Evolutionary conservation across 2,797 vertebrate species (phyloP).

Genomic region (Sus cebifrons): DNA sequence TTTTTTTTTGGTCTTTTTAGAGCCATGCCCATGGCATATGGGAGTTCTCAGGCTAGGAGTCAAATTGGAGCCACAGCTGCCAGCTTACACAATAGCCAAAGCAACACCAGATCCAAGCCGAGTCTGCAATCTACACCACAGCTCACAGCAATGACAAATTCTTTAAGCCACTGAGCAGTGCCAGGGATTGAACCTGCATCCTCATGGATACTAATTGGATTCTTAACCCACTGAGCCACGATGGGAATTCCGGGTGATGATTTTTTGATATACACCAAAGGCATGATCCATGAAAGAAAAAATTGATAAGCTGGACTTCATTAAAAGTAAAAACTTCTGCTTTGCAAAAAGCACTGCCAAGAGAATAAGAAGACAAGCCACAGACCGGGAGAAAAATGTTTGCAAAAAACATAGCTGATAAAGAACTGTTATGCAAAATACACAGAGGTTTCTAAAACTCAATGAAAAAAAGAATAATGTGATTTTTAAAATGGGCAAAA

Average conservation of each 20-base stretch:
- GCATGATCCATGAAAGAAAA: not conserved
- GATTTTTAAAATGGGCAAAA: not conserved
- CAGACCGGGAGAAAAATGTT: not conserved
- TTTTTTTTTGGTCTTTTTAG: too few species aligned
- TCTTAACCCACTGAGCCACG: too few species aligned
- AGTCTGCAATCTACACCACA: too few species aligned
- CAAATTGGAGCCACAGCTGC: too few species aligned
- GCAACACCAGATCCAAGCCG: too few species aligned
- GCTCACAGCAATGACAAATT: too few species aligned
- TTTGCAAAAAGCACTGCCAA: not conserved
- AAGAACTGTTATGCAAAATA: not conserved
- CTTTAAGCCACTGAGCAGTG: too few species aligned
- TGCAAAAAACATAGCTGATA: not conserved
- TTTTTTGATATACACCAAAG: not conserved
- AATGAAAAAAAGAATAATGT: not conserved
- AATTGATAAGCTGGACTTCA: not conserved
- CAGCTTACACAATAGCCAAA: too few species aligned
- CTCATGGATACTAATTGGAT: too few species aligned
- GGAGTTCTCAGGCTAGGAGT: too few species aligned
- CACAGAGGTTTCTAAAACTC: not conserved
- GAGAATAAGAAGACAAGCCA: constrained; percentile 3
- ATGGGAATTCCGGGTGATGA: not conserved
- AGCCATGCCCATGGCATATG: too few species aligned
- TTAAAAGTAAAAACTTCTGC: constrained; percentile 3
- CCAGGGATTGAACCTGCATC: too few species aligned